A percentile compares a stretch with the other conserved stretches of the same genome.
Conservation (phyloP, 2,888 invertebrate species). For the Spilosoma lubricipeda region DNA sequence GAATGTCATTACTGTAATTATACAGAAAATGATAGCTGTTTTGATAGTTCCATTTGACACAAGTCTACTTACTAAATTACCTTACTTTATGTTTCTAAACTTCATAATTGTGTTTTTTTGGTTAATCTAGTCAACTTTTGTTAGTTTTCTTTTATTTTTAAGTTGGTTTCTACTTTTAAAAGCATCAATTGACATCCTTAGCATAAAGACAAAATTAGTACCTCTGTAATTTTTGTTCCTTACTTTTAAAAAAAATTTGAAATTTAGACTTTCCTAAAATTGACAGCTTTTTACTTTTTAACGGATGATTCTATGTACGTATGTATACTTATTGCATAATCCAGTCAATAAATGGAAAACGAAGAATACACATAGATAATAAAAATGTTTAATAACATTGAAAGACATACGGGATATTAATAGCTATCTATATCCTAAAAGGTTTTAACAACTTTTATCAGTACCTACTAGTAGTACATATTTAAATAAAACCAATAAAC, state of each 20-base stretch:
- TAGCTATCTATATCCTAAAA: not conserved
- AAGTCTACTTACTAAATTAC: too few species aligned
- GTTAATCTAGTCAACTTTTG: too few species aligned
- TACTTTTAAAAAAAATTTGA: not conserved
- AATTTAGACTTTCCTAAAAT: not conserved
- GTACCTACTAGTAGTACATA: too few species aligned
- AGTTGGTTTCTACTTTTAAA: too few species aligned
- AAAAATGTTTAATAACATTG: constrained; percentile 13
- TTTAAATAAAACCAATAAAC: not conserved
- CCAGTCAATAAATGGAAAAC: not conserved
- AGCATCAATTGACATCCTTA: too few species aligned
- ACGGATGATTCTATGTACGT: not conserved
- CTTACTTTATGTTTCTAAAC: not conserved
- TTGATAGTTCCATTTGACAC: not conserved
- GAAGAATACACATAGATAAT: constrained; percentile 9
- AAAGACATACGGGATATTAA: not conserved
- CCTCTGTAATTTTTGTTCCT: not conserved
- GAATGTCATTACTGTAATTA: not conserved
- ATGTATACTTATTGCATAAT: not conserved
- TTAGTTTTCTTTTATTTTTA: too few species aligned
- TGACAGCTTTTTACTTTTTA: not conserved
- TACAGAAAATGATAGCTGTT: not conserved
- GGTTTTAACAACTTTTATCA: not conserved
- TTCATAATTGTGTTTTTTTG: not conserved
- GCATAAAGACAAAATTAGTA: not conserved